Percentiles rank a stretch among this genome's conserved stretches.
These are phyloP conservation scores for Bergia puertoricense DNA, from an alignment of 92 coral and sea anemone genomes.

Conservation along the genomic window DNA sequence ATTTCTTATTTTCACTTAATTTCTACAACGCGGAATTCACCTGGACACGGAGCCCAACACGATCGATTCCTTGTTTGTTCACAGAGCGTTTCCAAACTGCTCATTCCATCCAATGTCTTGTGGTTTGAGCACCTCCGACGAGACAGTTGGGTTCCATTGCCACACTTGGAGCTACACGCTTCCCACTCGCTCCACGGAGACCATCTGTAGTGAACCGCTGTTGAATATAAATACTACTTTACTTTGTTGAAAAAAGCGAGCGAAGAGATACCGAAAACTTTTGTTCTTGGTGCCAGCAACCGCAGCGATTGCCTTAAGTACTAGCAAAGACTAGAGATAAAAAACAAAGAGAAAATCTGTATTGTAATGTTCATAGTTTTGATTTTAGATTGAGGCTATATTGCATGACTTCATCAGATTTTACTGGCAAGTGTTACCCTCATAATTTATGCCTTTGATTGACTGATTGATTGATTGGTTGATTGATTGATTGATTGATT, in stretches of 20 bases:
- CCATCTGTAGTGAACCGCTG: not conserved
- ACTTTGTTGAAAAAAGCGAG: not conserved
- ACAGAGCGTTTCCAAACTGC: not conserved
- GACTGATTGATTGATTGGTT: too few species aligned
- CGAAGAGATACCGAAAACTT: not conserved
- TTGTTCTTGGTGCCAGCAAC: not conserved
- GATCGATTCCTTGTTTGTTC: not conserved
- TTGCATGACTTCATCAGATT: too few species aligned
- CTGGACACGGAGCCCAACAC: conserved; percentile 13
- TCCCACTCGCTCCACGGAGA: conserved; percentile 27
- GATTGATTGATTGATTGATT: too few species aligned
- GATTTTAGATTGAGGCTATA: too few species aligned
- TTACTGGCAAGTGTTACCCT: too few species aligned
- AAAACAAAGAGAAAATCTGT: too few species aligned
- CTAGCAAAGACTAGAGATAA: not conserved
- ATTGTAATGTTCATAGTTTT: too few species aligned
- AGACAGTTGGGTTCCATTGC: conserved; percentile 19
- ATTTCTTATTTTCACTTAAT: not conserved
- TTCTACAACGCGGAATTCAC: not conserved
- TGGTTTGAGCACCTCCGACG: conserved; percentile 16
- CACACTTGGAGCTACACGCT: conserved; percentile 15
- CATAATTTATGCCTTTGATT: too few species aligned
- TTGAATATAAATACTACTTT: not conserved
- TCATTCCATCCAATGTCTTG: not conserved
- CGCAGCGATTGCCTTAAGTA: not conserved